Base-by-base conservation (phyloP, 1,140 invertebrate genomes). In the Cyclina sinensis region DNA sequence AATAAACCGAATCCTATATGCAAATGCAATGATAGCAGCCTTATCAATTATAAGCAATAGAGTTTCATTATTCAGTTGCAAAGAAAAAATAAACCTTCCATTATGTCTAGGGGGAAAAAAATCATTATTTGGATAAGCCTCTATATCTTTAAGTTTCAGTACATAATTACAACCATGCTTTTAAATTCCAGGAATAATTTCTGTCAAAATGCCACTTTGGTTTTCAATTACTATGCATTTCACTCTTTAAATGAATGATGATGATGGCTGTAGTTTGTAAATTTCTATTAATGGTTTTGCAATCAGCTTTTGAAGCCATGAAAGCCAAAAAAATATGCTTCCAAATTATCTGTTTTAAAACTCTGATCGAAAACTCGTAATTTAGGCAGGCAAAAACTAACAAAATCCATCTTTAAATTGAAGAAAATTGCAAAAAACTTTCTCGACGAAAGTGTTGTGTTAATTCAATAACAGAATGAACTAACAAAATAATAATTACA, bases 201-300 rank as follows among this genome's bases (percentile, higher is more conserved):
- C 51, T 54, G 51, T 18, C 51, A 54, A 18, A 54, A 54, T 18
- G 12, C 51, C 21, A 43, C 43, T n/a, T 54, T 54, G 14, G 21
- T 3, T n/a, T 54, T 18, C 51, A 54, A 54, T 54, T 62, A 62
- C 7, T 27, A 24, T 62, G 18, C 24, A 62, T 62, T n/a, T 62
- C n/a, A 62, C 57, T 54, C 51, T 62, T 62, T 62, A 62, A 27
- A 62, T 62, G 57, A 62, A 62, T 62, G 57, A 62, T 62, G 57
- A 62, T 62, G 57, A 62, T 62, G 1, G 27, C 57, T n/a, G n/a
- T 24, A 9, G n/a, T 62, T 27, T 62, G 57, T 62, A 62, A 62
- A 62, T 27, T n/a, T 62, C 57, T 62, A 27, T 27, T 62, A 62
- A 62, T 62, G 57, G 57, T 21, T 62, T 62, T 62, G 24, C 18